Evolutionary conservation across 2,797 vertebrate genomes (phyloP).

Genomic region (Balearica regulorum): DNA sequence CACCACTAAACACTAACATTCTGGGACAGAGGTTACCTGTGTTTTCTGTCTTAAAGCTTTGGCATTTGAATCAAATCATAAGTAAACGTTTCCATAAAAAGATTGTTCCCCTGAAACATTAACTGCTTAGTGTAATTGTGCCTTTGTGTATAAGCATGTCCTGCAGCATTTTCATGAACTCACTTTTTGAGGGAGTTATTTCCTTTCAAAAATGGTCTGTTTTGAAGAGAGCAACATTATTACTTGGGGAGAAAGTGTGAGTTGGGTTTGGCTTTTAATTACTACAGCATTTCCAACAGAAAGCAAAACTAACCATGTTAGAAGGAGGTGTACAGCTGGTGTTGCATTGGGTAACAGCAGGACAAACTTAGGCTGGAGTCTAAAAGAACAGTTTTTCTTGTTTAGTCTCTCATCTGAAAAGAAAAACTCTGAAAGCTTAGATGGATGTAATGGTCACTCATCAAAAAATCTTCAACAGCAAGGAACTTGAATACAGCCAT

Average conservation of each 20-base stretch:
- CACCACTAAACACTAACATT: background rate
- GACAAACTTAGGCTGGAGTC: background rate
- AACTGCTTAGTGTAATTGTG: background rate
- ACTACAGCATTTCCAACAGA: background rate
- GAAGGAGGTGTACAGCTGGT: background rate
- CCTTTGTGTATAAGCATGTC: background rate
- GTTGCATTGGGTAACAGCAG: background rate
- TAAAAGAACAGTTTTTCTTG: background rate
- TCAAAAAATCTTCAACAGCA: background rate
- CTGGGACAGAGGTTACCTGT: background rate
- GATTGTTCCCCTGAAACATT: background rate
- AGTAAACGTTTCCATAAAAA: background rate
- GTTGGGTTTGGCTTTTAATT: background rate
- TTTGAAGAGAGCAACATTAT: background rate
- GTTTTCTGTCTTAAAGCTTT: background rate
- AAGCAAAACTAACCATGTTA: background rate
- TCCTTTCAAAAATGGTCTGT: background rate
- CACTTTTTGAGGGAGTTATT: background rate
- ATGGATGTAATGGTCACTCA: background rate
- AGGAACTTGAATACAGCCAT: background rate
- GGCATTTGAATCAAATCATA: background rate
- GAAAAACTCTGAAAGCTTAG: background rate
- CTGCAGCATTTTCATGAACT: background rate
- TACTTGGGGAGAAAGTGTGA: background rate
- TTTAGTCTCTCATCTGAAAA: background rate